phyloP scores from a whole-genome alignment of 1,140 invertebrate species.

The Colletes gigas region DNA sequence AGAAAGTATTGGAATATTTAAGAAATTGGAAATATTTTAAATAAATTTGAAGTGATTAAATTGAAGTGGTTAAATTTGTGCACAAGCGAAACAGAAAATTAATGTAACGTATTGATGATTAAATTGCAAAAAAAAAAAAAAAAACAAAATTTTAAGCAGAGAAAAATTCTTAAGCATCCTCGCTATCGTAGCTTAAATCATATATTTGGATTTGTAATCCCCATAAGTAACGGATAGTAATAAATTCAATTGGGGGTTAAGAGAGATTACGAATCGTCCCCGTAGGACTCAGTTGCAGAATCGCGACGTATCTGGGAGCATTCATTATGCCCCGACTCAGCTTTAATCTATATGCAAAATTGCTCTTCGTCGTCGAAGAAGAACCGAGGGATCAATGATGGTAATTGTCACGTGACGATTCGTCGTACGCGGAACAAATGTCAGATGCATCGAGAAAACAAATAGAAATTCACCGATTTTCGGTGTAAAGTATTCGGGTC shows the following conservation, averaged over 20 bases:
- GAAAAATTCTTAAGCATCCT: too few species aligned
- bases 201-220: background rate
- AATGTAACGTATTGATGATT: too few species aligned
- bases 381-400: slow-evolving; percentile 23
- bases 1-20: too few species aligned
- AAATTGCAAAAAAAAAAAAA: too few species aligned
- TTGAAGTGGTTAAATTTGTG: too few species aligned
- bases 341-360: slow-evolving; percentile 47
- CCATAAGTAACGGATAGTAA: background rate
- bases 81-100: too few species aligned
- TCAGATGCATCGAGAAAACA: background rate
- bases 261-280: slow-evolving; percentile 13
- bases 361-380: slow-evolving; percentile 8
- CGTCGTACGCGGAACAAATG: background rate
- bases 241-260: background rate
- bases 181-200: too few species aligned
- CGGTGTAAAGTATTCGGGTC: background rate
- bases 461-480: background rate
- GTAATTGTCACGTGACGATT: slow-evolving; percentile 11
- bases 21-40: too few species aligned
- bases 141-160: too few species aligned
- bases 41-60: too few species aligned
- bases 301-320: slow-evolving; percentile 19
- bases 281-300: slow-evolving; percentile 21
- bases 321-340: slow-evolving; percentile 24